Conservation (phyloP, 1,140 invertebrate genomes). For the Dreissena polymorpha region DNA sequence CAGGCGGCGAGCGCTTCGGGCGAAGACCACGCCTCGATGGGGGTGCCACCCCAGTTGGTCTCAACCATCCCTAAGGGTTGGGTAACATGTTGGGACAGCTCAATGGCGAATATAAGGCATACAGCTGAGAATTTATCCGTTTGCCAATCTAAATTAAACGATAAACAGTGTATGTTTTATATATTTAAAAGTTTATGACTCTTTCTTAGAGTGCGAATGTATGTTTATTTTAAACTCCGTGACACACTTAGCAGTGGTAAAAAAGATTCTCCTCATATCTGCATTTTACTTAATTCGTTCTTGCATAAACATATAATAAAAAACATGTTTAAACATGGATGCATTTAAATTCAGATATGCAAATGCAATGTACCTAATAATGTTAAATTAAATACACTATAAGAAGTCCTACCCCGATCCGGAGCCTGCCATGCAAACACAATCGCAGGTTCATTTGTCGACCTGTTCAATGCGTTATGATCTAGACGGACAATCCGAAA, state of each 20-base stretch:
- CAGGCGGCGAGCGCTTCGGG: constrained; percentile 61
- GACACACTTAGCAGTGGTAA: too few relatives aligned
- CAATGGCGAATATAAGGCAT: constrained; percentile 69
- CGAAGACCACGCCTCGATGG: constrained; percentile 72
- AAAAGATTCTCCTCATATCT: not conserved
- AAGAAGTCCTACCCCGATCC: not conserved
- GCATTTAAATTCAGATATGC: too few relatives aligned
- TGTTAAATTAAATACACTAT: too few relatives aligned
- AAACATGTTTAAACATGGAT: too few relatives aligned
- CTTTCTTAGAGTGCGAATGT: too few relatives aligned
- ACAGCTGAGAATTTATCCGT: constrained; percentile 66
- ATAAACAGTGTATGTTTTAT: not conserved
- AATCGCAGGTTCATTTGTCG: not conserved
- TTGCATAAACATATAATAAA: too few relatives aligned
- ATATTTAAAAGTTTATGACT: not conserved
- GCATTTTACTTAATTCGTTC: too few relatives aligned
- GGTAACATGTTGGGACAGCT: constrained; percentile 60
- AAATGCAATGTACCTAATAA: too few relatives aligned
- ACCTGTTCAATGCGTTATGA: not conserved
- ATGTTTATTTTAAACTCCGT: too few relatives aligned
- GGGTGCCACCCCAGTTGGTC: constrained; percentile 72
- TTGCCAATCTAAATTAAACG: not conserved
- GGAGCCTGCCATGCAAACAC: constrained; percentile 4
- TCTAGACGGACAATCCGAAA: too few relatives aligned
- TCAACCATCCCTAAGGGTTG: constrained; percentile 72